Base-by-base conservation (phyloP, 2,797 vertebrate genomes). In the Acomys russatus region DNA sequence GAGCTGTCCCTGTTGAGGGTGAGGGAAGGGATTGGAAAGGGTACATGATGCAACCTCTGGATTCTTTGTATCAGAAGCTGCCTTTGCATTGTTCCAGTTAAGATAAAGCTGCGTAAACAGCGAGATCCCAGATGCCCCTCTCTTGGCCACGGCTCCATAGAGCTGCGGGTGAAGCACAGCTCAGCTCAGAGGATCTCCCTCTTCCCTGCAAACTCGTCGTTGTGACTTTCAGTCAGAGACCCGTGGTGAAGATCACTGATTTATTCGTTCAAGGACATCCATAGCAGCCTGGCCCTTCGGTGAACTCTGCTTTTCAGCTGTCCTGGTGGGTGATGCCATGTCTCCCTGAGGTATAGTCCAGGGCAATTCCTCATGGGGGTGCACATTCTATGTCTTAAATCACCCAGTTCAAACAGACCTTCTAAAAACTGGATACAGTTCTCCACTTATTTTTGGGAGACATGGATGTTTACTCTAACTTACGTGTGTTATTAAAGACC, bases 191-290 rank as follows among this genome's bases (percentile, higher is more conserved):
- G 68, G 11, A 56, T 23, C 18, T 17, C 11, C 64, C 93, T 95
- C 54, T 91, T 80, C 83, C 78, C 68, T 87, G 64, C 90, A 95
- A 94, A 88, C 51, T 61, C 76, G 49, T 88, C 30, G 49, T 49
- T 77, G 56, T 86, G 44, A 94, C 88, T 93, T 97, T 79, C 33
- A 93, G 74, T 88, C 78, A 88, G 23, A 51, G 92, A 86, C 78
- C 93, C 77, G 82, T 87, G 93, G 78, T 90, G 77, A 96, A 86
- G 54, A 88, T 64, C 73, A n/a, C 22, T 93, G 92, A 97, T 96
- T 96, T 96, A 97, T 97, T 97, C 94, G 71, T 96, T 87, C 82
- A 78, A 83, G 94, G 95, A 86, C 94, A 94, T 96, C 82, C 64
- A 22, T 88, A 71, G 94, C 51, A 90, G 93, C 82, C 68, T 97